Percentiles rank a stretch among this genome's conserved stretches.
phyloP scores from a whole-genome alignment of 2,797 vertebrate genomes.

The Catamblyrhynchus diadema region DNA sequence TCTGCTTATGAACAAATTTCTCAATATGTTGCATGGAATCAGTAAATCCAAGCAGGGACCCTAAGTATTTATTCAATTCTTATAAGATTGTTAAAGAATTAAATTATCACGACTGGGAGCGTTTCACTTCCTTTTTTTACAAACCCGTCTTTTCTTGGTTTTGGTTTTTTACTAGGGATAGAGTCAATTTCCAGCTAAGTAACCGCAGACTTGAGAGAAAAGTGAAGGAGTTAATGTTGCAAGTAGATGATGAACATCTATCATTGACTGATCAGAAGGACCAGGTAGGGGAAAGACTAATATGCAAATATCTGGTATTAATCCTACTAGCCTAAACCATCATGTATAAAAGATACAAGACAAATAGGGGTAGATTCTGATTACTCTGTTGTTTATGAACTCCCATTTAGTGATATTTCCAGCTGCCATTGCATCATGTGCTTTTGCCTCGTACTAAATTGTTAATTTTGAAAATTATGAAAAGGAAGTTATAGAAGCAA shows the following conservation, averaged over 20 bases:
- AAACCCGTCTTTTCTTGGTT: neutral
- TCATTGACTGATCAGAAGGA: slow-evolving; percentile 93
- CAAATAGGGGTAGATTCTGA: neutral
- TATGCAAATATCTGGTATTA: neutral
- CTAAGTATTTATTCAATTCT: neutral
- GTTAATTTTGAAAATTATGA: neutral
- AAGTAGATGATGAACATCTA: slow-evolving; percentile 92
- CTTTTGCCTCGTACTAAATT: neutral
- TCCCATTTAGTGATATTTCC: neutral
- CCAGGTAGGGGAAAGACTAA: slow-evolving; percentile 80
- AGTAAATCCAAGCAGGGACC: neutral
- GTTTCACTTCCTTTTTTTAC: neutral
- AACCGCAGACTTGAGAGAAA: slow-evolving; percentile 95
- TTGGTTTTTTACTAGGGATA: slow-evolving; percentile 78
- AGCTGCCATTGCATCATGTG: neutral
- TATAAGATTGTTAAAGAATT: neutral
- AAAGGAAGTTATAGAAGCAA: neutral
- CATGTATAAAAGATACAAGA: neutral
- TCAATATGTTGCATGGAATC: neutral
- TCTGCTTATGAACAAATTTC: neutral
- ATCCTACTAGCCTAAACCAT: neutral
- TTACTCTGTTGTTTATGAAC: neutral
- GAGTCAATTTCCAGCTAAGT: slow-evolving; percentile 87
- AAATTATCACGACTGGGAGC: neutral
- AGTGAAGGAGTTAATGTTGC: slow-evolving; percentile 95